Base-by-base conservation (phyloP, 2,797 vertebrate genomes). In the Halcyon chelicuti region DNA sequence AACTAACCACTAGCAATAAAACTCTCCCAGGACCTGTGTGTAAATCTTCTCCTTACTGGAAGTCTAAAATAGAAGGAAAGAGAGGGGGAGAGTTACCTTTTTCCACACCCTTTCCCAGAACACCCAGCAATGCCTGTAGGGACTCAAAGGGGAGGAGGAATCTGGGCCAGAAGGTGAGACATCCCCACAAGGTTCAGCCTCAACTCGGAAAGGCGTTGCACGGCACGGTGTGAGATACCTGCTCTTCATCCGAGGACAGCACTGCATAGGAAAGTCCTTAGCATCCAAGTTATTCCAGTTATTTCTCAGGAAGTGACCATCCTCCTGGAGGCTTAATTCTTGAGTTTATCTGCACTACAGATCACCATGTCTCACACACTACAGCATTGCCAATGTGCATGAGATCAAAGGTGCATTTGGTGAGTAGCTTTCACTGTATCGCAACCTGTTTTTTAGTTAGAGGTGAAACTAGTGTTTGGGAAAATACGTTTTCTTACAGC, bases 11-110 rank as follows among this genome's bases (percentile, higher is more conserved):
- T 23, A 44, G 90, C 79, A 77, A 55, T 92, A 78, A 86, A 92
- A 86, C 58, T 83, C 77, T 85, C 88, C 47, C 72, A 94, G 89
- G 78, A 82, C 25, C 31, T 22, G 33, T 72, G 58, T 66, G 66
- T 78, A 93, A 91, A 95, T 95, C 78, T 89, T 31, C 23, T 90
- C 49, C 49, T 94, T 93, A 87, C 74, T 89, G 94, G 61, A 96
- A 95, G n/a, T 51, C 70, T 93, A 49, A 89, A 80, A 73, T 52
- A 75, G 75, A 70, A 65, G 18, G 76, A 60, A 42, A 31, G 57
- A 51, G 23, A 63, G 15, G 14, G 39, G n/a, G 26, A 67, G 23
- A 57, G 23, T 40, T 88, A 39, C 18, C 20, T 93, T 39, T 54
- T 83, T 71, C 62, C 42, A 58, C 0, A 0, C 6, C 40, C 37